Percentiles rank a stretch among this genome's conserved stretches.
Conservation (phyloP, 1,140 invertebrate genomes). For the Drosophila lowei region DNA sequence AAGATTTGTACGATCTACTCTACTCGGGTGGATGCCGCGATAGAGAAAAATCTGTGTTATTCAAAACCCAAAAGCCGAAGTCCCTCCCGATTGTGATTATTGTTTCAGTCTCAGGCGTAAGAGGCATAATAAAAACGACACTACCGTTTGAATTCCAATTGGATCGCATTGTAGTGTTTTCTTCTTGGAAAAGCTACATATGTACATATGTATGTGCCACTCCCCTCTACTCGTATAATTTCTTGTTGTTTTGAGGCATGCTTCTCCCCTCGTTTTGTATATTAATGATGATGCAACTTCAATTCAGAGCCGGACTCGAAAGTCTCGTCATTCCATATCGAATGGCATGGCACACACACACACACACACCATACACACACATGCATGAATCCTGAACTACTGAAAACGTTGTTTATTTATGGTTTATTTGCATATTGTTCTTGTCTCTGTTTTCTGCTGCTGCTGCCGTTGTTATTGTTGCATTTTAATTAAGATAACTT, state of each 20-base stretch:
- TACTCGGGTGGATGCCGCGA: too few relatives aligned
- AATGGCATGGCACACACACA: background rate
- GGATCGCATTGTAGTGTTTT: constrained; percentile 10
- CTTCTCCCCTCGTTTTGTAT: constrained; percentile 39
- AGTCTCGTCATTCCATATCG: constrained; percentile 29
- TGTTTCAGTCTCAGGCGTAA: too few relatives aligned
- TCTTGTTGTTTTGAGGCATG: constrained; percentile 49
- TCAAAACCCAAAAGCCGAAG: too few relatives aligned
- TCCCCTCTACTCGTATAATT: background rate
- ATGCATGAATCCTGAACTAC: background rate
- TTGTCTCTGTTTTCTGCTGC: constrained; percentile 9
- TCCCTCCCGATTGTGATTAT: too few relatives aligned
- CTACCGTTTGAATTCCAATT: too few relatives aligned
- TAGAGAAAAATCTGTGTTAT: too few relatives aligned
- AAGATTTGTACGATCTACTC: too few relatives aligned
- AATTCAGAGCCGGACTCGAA: constrained; percentile 18
- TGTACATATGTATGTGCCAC: background rate
- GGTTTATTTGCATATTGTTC: constrained; percentile 40
- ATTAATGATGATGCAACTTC: constrained; percentile 41
- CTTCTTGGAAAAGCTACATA: constrained; percentile 35
- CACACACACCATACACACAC: background rate
- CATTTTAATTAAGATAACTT: constrained; percentile 78
- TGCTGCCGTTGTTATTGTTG: constrained; percentile 47
- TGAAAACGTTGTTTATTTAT: constrained; percentile 32
- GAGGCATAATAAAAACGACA: too few relatives aligned